These are phyloP conservation scores for Blastobasis lacticolella DNA, from an alignment of 2,888 invertebrate species.

Conservation along the genomic window DNA sequence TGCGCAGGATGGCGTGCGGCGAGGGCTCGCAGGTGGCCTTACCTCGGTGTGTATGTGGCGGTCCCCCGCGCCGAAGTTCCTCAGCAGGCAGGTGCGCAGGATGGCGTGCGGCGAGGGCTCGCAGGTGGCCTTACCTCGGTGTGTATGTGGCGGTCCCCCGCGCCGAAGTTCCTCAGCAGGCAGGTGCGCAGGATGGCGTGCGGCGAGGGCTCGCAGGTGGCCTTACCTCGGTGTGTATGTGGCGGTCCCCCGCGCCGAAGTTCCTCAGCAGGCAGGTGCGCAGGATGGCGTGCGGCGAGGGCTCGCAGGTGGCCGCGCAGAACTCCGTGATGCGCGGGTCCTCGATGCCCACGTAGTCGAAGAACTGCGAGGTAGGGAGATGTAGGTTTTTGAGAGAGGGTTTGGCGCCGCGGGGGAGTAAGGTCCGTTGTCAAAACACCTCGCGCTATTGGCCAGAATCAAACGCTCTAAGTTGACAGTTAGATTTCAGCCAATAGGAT, in stretches of 20 bases:
- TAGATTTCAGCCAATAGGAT: no score
- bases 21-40: conserved; percentile 96
- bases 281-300: conserved; percentile 94
- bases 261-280: conserved; percentile 94
- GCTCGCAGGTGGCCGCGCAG: conserved; percentile 97
- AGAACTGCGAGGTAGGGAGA: conserved; percentile 72
- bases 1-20: conserved; percentile 93
- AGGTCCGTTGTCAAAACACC: no score
- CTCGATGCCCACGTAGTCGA: conserved; percentile 93
- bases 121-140: conserved; percentile 75
- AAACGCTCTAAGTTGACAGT: no score
- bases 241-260: conserved; percentile 91
- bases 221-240: conserved; percentile 79
- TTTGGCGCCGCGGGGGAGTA: no score
- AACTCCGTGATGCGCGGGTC: conserved; percentile 96
- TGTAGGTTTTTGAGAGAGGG: no score
- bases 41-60: background rate
- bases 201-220: background rate
- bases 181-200: conserved; percentile 74
- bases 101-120: background rate
- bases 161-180: conserved; percentile 87
- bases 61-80: background rate
- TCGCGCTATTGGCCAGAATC: no score
- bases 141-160: conserved; percentile 85
- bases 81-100: background rate